A percentile compares a stretch with the other conserved stretches of the same genome.
Evolutionary conservation across 1,140 invertebrate species (phyloP).

Genomic region (Bombyx mori): DNA sequence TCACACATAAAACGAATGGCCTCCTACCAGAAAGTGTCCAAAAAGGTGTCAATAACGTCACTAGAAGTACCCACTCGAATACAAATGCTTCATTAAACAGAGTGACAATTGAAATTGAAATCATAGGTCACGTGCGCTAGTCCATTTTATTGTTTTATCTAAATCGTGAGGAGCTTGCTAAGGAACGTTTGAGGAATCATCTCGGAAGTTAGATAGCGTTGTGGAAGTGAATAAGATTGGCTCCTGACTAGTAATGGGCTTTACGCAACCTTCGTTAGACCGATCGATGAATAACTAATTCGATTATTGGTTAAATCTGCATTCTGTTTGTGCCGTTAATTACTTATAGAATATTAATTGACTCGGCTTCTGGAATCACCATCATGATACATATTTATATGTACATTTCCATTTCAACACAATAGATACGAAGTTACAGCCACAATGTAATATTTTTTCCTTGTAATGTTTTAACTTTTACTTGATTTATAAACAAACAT

Average conservation of each 20-base stretch:
- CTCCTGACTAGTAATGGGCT: constrained; percentile 10
- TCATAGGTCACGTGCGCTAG: constrained; percentile 12
- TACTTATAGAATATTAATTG: no score
- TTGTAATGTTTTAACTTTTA: no score
- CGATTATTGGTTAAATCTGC: constrained; percentile 3
- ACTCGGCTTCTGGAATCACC: no score
- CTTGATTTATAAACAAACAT: no score
- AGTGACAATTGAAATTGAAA: constrained; percentile 18
- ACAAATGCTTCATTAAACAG: constrained; percentile 15
- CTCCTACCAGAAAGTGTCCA: constrained; percentile 7
- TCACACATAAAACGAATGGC: constrained; percentile 1
- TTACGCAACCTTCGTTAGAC: constrained; percentile 17
- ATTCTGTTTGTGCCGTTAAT: constrained; percentile 2
- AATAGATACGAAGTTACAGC: no score
- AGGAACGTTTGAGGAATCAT: constrained; percentile 9
- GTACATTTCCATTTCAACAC: no score
- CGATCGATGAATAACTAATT: constrained; percentile 15
- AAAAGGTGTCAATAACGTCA: constrained; percentile 13
- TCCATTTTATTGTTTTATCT: constrained; percentile 6
- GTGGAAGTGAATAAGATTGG: constrained; percentile 12
- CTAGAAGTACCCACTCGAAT: constrained; percentile 6
- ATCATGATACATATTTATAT: no score
- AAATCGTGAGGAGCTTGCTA: constrained; percentile 8
- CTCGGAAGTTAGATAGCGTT: constrained; percentile 16
- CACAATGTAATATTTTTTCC: no score